Evolutionary conservation across 1,140 invertebrate genomes (phyloP).

Genomic region (Calliphora vicina): DNA sequence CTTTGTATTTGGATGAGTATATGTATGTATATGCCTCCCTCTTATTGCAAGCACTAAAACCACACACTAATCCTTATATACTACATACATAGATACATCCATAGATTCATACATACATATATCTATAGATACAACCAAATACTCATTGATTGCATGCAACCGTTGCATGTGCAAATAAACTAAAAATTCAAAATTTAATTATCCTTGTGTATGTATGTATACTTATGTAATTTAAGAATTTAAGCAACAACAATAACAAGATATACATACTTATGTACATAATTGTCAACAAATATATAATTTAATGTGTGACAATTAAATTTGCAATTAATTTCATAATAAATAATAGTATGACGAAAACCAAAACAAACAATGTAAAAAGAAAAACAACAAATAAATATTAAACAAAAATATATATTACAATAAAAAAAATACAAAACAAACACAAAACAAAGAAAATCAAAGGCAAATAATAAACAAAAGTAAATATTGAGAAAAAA

Average conservation of each 20-base stretch:
- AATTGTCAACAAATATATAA: no score
- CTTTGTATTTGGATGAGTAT: no score
- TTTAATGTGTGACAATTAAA: constrained; percentile 3
- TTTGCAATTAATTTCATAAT: neutral
- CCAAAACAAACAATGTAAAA: neutral
- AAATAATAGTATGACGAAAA: neutral
- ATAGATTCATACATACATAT: no score
- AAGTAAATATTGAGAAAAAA: neutral
- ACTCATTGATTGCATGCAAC: neutral
- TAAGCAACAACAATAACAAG: neutral
- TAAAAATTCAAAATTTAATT: neutral
- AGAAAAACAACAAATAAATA: neutral
- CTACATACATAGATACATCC: neutral
- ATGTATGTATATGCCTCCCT: no score
- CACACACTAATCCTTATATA: no score
- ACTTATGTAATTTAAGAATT: constrained; percentile 13
- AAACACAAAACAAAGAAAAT: neutral
- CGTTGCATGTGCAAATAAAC: neutral
- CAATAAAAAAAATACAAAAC: neutral
- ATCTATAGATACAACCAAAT: neutral
- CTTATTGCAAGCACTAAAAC: no score
- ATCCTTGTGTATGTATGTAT: neutral
- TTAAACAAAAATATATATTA: neutral
- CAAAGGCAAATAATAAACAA: constrained; percentile 6
- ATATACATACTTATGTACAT: no score